phyloP scores from a whole-genome alignment of 2,113 vertebrate species.

The Antidorcas marsupialis region DNA sequence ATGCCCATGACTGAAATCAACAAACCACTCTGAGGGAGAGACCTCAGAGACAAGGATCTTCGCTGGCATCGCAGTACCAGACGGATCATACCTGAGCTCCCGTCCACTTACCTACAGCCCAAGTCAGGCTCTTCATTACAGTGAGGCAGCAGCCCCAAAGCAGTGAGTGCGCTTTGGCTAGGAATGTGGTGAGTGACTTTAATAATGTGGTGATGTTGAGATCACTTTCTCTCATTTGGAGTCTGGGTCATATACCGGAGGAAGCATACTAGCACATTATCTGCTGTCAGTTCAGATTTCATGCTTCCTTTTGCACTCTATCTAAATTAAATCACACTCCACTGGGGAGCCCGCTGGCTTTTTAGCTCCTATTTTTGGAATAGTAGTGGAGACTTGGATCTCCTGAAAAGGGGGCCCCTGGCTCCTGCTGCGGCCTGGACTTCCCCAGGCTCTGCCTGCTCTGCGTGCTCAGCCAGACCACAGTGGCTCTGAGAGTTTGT shows the following conservation, averaged over 20 bases:
- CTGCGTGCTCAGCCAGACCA: neutral
- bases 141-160: neutral
- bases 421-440: neutral
- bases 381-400: neutral
- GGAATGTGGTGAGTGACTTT: neutral
- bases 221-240: conserved; percentile 18
- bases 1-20: neutral
- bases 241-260: neutral
- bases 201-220: neutral
- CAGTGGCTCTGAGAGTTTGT: neutral
- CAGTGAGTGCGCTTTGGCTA: neutral
- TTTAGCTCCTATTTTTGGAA: conserved; percentile 45
- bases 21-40: neutral
- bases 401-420: neutral
- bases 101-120: neutral
- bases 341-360: conserved; percentile 31
- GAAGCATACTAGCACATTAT: neutral
- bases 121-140: neutral
- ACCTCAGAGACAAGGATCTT: neutral
- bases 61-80: neutral
- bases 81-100: neutral
- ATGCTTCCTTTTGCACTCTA: neutral
- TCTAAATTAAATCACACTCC: conserved; percentile 64
- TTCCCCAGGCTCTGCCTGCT: neutral
- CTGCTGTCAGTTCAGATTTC: conserved; percentile 38